phyloP scores from a whole-genome alignment of 2,888 invertebrate genomes.

The Augiades crinisus region DNA sequence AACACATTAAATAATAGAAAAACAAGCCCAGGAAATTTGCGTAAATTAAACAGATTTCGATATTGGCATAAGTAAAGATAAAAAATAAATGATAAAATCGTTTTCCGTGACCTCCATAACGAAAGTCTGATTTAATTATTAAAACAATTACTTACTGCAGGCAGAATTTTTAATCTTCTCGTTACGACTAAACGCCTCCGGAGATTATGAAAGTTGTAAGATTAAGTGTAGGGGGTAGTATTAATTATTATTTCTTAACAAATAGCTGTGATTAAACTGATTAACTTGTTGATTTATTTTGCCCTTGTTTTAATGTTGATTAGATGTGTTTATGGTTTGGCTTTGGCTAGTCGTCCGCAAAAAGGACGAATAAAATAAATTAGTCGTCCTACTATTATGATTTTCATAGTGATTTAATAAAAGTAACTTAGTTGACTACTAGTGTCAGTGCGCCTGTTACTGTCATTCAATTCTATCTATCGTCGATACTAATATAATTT shows the following conservation, averaged over 20 bases:
- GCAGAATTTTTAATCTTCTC: slow-evolving; percentile 65
- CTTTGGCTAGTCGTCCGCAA: background rate
- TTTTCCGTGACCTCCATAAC: slow-evolving; percentile 38
- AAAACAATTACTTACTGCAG: slow-evolving; percentile 58
- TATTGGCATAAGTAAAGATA: too few species aligned
- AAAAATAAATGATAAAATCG: slow-evolving; percentile 39
- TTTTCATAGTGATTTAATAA: too few species aligned
- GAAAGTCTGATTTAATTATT: slow-evolving; percentile 55
- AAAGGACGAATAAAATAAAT: background rate
- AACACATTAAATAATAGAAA: too few species aligned
- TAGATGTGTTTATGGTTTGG: too few species aligned
- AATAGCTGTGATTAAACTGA: slow-evolving; percentile 6
- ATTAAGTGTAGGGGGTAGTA: slow-evolving; percentile 22
- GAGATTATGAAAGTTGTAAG: slow-evolving; percentile 57
- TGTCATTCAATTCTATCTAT: too few species aligned
- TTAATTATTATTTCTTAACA: slow-evolving; percentile 23
- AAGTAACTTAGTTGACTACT: too few species aligned
- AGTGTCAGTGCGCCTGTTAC: too few species aligned
- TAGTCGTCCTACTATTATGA: too few species aligned
- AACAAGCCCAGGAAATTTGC: too few species aligned
- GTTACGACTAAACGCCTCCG: slow-evolving; percentile 58
- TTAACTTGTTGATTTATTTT: background rate
- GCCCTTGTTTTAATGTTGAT: background rate
- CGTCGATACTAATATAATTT: too few species aligned
- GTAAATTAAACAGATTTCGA: too few species aligned